Percentiles rank a stretch among this genome's conserved stretches.
Conservation (phyloP, 2,797 vertebrate species). For the Mus spretus region DNA sequence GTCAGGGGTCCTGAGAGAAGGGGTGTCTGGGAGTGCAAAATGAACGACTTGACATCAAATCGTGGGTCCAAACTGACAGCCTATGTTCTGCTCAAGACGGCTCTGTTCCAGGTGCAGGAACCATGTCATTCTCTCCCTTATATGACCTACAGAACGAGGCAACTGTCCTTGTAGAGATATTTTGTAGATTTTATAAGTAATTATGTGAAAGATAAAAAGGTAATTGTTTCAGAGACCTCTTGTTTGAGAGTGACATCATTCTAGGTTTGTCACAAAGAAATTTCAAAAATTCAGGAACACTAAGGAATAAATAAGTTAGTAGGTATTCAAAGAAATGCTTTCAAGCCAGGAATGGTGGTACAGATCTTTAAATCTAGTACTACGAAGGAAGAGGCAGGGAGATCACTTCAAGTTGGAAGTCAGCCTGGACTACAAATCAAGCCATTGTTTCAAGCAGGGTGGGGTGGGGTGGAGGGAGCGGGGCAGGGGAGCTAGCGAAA, state of each 20-base stretch:
- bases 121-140: not conserved
- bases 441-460: not conserved
- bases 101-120: not conserved
- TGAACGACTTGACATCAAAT: not conserved
- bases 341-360: not conserved
- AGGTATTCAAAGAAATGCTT: not conserved
- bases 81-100: not conserved
- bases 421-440: not conserved
- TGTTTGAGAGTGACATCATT: not conserved
- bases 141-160: not conserved
- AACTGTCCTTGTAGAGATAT: not conserved
- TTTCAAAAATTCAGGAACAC: not conserved
- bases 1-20: not conserved
- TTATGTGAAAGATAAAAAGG: constrained; percentile 24
- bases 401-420: not conserved
- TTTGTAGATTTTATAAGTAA: not conserved
- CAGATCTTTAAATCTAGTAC: not conserved
- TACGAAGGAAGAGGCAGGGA: not conserved
- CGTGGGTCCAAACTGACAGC: not conserved
- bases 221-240: constrained; percentile 31
- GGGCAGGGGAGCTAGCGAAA: not conserved
- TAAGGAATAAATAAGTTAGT: not conserved
- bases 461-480: too few species aligned
- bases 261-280: not conserved
- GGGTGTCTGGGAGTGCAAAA: not conserved